A percentile compares a stretch with the other conserved stretches of the same genome.
These are phyloP conservation scores for Dissostichus mawsoni DNA, from an alignment of 2,113 vertebrate genomes.

Conservation along the genomic window DNA sequence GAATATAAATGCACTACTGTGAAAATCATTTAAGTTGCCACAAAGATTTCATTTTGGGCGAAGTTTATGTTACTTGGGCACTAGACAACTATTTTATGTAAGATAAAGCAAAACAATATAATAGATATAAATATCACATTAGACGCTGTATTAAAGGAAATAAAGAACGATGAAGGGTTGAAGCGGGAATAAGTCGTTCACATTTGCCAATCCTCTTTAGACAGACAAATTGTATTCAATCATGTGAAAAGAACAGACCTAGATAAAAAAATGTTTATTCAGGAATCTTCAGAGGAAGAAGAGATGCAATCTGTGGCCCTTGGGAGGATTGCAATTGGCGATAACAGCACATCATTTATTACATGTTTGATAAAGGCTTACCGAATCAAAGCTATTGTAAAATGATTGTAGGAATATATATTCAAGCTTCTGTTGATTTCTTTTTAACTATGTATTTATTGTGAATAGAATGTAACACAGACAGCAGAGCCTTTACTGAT, in stretches of 20 bases:
- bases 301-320: not conserved
- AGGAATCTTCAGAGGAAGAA: not conserved
- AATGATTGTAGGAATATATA: too few relatives aligned
- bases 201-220: not conserved
- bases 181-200: too few relatives aligned
- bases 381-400: not conserved
- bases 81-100: not conserved
- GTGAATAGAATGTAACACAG: not conserved
- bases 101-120: not conserved
- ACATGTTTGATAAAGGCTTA: slow-evolving; percentile 27
- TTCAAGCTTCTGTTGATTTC: too few relatives aligned
- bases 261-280: not conserved
- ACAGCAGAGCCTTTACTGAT: slow-evolving; percentile 26
- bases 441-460: too few relatives aligned
- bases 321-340: not conserved
- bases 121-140: not conserved
- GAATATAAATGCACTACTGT: too few relatives aligned
- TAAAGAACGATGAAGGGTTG: too few relatives aligned
- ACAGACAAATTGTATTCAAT: not conserved
- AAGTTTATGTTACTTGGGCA: not conserved
- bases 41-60: not conserved
- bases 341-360: not conserved
- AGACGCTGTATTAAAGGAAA: not conserved
- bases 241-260: not conserved
- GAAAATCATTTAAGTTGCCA: not conserved